Evolutionary conservation across 1,140 invertebrate species (phyloP), one percentile per base, ranked within the genome.

Genomic region (Anastrepha obliqua): DNA sequence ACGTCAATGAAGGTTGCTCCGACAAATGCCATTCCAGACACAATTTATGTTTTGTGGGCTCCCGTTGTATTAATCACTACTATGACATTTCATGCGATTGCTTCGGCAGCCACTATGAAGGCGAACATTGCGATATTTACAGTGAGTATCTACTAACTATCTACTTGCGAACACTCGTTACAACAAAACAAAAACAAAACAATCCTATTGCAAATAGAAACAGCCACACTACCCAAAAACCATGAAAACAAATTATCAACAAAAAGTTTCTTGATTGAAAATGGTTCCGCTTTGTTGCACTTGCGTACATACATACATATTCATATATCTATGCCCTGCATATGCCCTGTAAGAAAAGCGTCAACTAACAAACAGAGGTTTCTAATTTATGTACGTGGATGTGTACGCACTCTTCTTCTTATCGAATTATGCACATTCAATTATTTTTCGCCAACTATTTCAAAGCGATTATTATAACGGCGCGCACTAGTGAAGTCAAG

Each of bases 81-180:
- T 97, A 97, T 90, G 96, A 96, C 88, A 95, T 97, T 64, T 96
- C 96, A 3, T 98, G 97, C 90, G 97, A 98, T 91, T 99, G 98
- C 93, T 98, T 98, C 93, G 97, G 97, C 42, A 98, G 97, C 3
- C 95, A 96, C 90, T 97, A 98, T 93, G 97, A 99, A 94, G 98
- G 98, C 90, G 96, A 97, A 89, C 95, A 96, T 87, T 99, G 98
- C 93, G 97, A 98, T 94, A 96, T 97, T 89, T 97, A 97, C 91
- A 97, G 97, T 98, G 95, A 95, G 96, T 95, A 93, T 89, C 20
- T 5, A 39, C 64, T 62, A 74, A 9, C 0, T 62, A 55, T 11
- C 6, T 55, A 55, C 51, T 8, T 55, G 11, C 51, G 11, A 8
- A 55, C 51, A 55, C 2, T 55, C 6, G 51, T 55, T 55, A n/a